Percentiles rank a stretch among this genome's conserved stretches.
phyloP scores from a whole-genome alignment of 2,113 vertebrate species.

The Varanus komodoensis region DNA sequence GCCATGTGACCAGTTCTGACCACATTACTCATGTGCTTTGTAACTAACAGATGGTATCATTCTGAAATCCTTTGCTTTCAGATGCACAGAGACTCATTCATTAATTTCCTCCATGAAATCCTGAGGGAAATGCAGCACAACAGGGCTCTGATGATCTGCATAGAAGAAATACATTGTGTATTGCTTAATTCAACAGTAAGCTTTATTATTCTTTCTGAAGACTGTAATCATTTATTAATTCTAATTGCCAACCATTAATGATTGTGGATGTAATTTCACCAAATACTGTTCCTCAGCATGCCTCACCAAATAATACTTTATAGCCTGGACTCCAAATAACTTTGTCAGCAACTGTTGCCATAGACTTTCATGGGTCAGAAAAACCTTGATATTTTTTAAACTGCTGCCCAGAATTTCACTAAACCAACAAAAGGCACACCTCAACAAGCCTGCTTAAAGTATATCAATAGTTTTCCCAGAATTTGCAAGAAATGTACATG shows the following conservation, averaged over 20 bases:
- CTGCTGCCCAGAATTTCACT: no score
- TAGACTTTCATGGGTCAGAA: no score
- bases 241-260: neutral
- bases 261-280: neutral
- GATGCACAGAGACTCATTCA: conserved; percentile 36
- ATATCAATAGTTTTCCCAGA: no score
- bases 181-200: neutral
- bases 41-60: conserved; percentile 61
- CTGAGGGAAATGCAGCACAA: conserved; percentile 28
- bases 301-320: neutral
- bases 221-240: neutral
- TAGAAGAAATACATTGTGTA: neutral
- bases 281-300: neutral
- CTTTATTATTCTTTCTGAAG: neutral
- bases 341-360: no score
- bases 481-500: no score
- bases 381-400: no score
- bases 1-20: conserved; percentile 33
- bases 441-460: no score
- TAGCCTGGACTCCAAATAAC: neutral
- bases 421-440: no score
- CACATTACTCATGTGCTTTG: conserved; percentile 2
- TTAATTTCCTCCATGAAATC: conserved; percentile 38
- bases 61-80: conserved; percentile 50
- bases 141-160: conserved; percentile 37